Evolutionary conservation across 2,113 vertebrate species (phyloP).

Genomic region (Myanophis thanlyinensis): DNA sequence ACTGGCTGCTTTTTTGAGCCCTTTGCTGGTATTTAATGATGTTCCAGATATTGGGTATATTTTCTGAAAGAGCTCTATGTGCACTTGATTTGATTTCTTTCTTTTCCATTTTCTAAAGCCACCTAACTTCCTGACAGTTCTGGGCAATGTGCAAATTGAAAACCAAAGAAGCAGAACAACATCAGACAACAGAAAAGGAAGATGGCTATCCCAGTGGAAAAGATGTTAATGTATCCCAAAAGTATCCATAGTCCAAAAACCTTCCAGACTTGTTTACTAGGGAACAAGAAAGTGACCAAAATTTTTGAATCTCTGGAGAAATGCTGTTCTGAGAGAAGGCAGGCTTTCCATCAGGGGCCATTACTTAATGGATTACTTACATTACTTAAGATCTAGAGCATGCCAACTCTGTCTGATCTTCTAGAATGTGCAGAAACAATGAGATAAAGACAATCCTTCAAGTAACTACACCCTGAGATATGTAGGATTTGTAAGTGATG

Average conservation of each 20-base stretch:
- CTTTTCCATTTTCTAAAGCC: neutral
- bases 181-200: neutral
- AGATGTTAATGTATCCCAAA: neutral
- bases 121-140: neutral
- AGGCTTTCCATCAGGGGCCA: neutral
- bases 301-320: neutral
- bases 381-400: neutral
- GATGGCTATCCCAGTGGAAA: neutral
- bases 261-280: neutral
- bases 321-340: neutral
- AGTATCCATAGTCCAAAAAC: neutral
- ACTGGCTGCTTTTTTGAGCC: neutral
- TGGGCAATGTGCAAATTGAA: neutral
- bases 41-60: neutral
- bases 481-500: neutral
- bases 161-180: neutral
- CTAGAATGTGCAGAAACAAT: neutral
- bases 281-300: neutral
- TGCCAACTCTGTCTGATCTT: neutral
- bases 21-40: neutral
- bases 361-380: neutral
- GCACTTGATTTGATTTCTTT: neutral
- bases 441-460: neutral
- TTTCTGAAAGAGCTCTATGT: neutral
- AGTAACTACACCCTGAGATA: neutral